Evolutionary conservation across 2,888 invertebrate genomes (phyloP).

Genomic region (Helicoverpa assulta): DNA sequence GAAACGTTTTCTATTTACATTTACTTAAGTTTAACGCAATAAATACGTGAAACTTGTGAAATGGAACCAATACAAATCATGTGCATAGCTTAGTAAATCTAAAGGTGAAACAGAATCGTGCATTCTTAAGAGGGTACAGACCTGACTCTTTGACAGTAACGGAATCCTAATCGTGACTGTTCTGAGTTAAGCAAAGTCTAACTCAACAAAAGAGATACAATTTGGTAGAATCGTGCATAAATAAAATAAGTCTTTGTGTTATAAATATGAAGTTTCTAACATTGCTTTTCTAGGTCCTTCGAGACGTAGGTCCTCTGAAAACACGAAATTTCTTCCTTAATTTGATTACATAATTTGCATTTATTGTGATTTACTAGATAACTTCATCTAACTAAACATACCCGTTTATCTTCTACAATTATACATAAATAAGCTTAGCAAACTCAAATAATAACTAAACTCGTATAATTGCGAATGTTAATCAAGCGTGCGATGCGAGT

Average conservation of each 20-base stretch:
- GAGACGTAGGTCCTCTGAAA: background rate
- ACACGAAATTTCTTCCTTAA: background rate
- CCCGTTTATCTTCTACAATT: background rate
- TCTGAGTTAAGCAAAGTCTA: slow-evolving; percentile 23
- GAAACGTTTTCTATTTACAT: slow-evolving; percentile 33
- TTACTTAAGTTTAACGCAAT: slow-evolving; percentile 37
- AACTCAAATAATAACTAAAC: slow-evolving; percentile 24
- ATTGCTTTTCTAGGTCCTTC: background rate
- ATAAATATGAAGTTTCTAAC: no score
- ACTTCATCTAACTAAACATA: background rate
- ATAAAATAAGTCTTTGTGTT: background rate
- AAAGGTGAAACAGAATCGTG: slow-evolving; percentile 52
- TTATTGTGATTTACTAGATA: background rate
- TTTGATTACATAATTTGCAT: background rate
- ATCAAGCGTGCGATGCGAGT: slow-evolving; percentile 36
- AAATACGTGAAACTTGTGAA: slow-evolving; percentile 23
- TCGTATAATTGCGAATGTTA: slow-evolving; percentile 32
- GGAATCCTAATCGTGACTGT: slow-evolving; percentile 42
- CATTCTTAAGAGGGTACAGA: slow-evolving; percentile 13
- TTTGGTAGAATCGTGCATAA: background rate
- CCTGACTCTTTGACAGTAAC: slow-evolving; percentile 36
- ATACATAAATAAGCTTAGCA: slow-evolving; percentile 3
- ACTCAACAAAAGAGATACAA: slow-evolving; percentile 19
- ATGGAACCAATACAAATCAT: slow-evolving; percentile 38
- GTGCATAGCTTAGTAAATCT: slow-evolving; percentile 28